A percentile compares a stretch with the other conserved stretches of the same genome.
These are phyloP conservation scores for Furcifer pardalis DNA, from an alignment of 2,797 vertebrate species.

Conservation along the genomic window DNA sequence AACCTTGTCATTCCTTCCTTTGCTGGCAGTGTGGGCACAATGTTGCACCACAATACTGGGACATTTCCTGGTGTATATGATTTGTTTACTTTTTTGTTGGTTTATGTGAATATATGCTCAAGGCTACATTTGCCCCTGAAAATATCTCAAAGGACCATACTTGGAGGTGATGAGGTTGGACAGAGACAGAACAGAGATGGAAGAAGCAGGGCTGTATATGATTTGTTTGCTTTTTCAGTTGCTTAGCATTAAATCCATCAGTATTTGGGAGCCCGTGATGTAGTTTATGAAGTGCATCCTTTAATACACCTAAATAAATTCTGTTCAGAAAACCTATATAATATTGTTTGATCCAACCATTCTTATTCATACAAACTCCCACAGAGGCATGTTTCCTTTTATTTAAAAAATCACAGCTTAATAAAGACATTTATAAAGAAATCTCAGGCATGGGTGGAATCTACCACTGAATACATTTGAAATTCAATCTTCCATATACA, in stretches of 20 bases:
- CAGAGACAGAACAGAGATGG: too few species aligned
- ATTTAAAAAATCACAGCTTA: constrained; percentile 9
- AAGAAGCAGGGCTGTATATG: too few species aligned
- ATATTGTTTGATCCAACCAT: constrained; percentile 15
- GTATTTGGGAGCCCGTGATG: constrained; percentile 20
- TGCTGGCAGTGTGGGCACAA: too few species aligned
- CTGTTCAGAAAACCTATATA: constrained; percentile 9
- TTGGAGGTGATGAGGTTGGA: neutral
- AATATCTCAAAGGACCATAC: constrained; percentile 17
- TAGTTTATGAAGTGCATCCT: constrained; percentile 31
- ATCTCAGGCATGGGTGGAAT: constrained; percentile 10
- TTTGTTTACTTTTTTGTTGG: constrained; percentile 44
- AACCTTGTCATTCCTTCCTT: too few species aligned
- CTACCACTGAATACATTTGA: constrained; percentile 6
- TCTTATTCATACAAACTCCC: constrained; percentile 8
- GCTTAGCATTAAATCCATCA: too few species aligned
- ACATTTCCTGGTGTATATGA: too few species aligned
- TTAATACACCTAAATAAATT: constrained; percentile 18
- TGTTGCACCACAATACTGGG: too few species aligned
- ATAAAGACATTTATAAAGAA: constrained; percentile 33
- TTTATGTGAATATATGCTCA: constrained; percentile 45
- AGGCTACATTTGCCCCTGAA: constrained; percentile 37
- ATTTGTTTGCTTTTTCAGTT: too few species aligned
- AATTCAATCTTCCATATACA: constrained; percentile 26
- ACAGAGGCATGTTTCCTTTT: neutral